A percentile compares a stretch with the other conserved stretches of the same genome.
Evolutionary conservation across 2,888 invertebrate species (phyloP).

Genomic region (Phortica magna): DNA sequence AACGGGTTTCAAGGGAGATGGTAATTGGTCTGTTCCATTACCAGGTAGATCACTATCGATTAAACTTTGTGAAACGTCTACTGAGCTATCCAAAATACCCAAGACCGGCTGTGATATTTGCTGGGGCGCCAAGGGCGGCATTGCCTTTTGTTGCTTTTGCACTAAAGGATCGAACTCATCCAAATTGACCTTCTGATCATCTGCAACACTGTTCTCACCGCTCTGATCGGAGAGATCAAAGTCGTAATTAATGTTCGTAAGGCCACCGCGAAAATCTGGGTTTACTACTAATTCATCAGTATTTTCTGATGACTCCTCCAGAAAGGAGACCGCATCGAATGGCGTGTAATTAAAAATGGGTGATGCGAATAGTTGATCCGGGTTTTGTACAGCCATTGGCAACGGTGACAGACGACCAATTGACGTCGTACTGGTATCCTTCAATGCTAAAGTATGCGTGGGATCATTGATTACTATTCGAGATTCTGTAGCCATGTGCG

Average conservation of each 20-base stretch:
- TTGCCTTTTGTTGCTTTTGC: slow-evolving; percentile 45
- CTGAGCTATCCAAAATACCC: slow-evolving; percentile 49
- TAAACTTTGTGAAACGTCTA: slow-evolving; percentile 63
- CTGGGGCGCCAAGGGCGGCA: slow-evolving; percentile 21
- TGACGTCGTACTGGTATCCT: slow-evolving; percentile 58
- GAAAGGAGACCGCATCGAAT: slow-evolving; percentile 81
- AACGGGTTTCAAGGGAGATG: slow-evolving; percentile 81
- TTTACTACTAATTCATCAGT: slow-evolving; percentile 80
- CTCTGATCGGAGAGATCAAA: slow-evolving; percentile 87
- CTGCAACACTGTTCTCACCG: slow-evolving; percentile 85
- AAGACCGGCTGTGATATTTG: background rate
- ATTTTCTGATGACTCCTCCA: slow-evolving; percentile 79
- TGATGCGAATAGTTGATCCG: slow-evolving; percentile 82
- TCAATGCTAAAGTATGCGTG: slow-evolving; percentile 59
- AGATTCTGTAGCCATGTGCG: slow-evolving; percentile 7
- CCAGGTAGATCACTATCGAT: slow-evolving; percentile 75
- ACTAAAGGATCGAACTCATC: slow-evolving; percentile 77
- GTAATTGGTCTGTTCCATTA: slow-evolving; percentile 78
- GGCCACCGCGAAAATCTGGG: slow-evolving; percentile 81
- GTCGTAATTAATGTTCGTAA: slow-evolving; percentile 87
- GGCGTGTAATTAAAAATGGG: slow-evolving; percentile 79
- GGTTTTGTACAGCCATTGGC: slow-evolving; percentile 51
- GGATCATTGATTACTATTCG: slow-evolving; percentile 12
- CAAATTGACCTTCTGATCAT: slow-evolving; percentile 76
- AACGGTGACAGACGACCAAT: slow-evolving; percentile 68